These are phyloP conservation scores for Drosophila kanapiae DNA, from an alignment of 1,140 invertebrate genomes.

Conservation along the genomic window DNA sequence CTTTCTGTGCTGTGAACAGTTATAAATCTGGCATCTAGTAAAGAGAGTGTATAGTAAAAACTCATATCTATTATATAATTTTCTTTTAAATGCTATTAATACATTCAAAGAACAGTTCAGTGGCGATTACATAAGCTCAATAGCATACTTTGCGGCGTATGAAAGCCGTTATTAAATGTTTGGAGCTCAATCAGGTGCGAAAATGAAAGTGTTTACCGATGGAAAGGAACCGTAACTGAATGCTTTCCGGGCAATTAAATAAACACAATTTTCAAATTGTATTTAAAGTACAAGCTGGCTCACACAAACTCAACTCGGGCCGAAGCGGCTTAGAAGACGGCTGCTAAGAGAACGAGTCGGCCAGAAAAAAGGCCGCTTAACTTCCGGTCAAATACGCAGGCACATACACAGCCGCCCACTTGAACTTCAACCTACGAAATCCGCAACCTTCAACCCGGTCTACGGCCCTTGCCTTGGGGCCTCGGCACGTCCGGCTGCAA, in stretches of 20 bases:
- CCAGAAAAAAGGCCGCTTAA: constrained; percentile 45
- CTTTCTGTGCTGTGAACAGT: no score
- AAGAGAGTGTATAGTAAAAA: no score
- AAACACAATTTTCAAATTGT: constrained; percentile 83
- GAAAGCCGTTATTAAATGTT: constrained; percentile 8
- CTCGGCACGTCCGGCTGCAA: constrained; percentile 55
- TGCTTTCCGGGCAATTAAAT: constrained; percentile 81
- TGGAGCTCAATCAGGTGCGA: constrained; percentile 66
- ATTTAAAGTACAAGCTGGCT: constrained; percentile 74
- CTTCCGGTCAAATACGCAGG: constrained; percentile 70
- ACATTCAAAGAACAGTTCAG: not conserved
- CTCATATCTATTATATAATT: no score
- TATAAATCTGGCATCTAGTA: not conserved
- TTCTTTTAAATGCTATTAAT: not conserved
- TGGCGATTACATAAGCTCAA: not conserved
- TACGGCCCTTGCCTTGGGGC: constrained; percentile 8
- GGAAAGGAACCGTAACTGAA: constrained; percentile 41
- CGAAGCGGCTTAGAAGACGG: constrained; percentile 11
- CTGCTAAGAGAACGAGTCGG: constrained; percentile 20
- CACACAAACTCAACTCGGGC: constrained; percentile 8
- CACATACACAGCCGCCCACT: constrained; percentile 35
- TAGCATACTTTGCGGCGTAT: constrained; percentile 29
- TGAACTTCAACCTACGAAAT: constrained; percentile 58
- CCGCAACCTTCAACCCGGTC: constrained; percentile 58
- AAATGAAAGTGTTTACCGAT: constrained; percentile 50